Evolutionary conservation across 2,888 invertebrate genomes (phyloP).

Genomic region (Opisthograptis luteolata): DNA sequence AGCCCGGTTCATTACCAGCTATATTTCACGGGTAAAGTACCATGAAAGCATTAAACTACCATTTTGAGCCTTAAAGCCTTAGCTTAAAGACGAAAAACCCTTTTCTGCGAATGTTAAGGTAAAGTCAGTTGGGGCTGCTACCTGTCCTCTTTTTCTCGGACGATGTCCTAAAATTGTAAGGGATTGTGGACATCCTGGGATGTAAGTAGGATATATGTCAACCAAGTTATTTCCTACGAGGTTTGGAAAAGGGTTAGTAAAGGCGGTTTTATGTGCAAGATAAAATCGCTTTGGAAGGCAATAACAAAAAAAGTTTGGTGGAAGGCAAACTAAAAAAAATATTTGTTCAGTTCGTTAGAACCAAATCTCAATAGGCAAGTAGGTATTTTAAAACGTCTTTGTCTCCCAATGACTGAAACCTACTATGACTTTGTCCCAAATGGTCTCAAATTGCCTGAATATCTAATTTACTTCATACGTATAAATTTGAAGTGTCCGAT

Average conservation of each 20-base stretch:
- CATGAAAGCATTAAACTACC: constrained; percentile 16
- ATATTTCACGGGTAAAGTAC: constrained; percentile 52
- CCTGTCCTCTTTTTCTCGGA: constrained; percentile 15
- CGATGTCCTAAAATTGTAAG: constrained; percentile 17
- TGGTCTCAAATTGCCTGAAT: too few relatives aligned
- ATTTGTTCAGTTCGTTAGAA: too few relatives aligned
- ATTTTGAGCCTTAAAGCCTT: constrained; percentile 30
- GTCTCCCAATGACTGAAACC: too few relatives aligned
- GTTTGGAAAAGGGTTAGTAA: not conserved
- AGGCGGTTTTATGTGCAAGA: not conserved
- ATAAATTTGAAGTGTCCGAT: too few relatives aligned
- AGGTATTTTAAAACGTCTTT: too few relatives aligned
- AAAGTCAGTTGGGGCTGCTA: not conserved
- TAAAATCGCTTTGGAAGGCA: too few relatives aligned
- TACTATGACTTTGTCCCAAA: too few relatives aligned
- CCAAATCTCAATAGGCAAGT: too few relatives aligned
- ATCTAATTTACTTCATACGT: too few relatives aligned
- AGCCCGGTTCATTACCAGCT: constrained; percentile 44
- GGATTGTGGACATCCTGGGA: constrained; percentile 4
- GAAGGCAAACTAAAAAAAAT: too few relatives aligned
- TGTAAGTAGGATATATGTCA: constrained; percentile 2
- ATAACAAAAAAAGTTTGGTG: too few relatives aligned
- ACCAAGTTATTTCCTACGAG: not conserved
- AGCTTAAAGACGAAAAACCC: constrained; percentile 23
- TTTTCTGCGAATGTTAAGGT: constrained; percentile 10